Conservation (phyloP, 2,888 invertebrate species). For the Tetranychus piercei region DNA sequence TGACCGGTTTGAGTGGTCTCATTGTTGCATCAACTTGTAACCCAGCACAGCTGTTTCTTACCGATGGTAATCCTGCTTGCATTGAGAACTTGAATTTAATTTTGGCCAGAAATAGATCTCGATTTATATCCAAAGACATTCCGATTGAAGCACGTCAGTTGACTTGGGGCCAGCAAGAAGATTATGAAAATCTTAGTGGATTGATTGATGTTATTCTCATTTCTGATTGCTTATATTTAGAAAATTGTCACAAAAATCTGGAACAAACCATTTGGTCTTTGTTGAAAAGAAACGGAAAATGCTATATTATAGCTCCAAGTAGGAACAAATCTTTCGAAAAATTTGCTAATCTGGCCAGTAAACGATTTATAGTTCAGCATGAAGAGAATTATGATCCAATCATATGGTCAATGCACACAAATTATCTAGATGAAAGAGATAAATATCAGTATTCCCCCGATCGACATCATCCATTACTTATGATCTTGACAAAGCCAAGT, state of each 20-base stretch:
- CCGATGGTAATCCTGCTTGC: constrained; percentile 58
- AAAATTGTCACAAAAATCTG: constrained; percentile 48
- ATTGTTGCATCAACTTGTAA: constrained; percentile 47
- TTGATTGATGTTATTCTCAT: constrained; percentile 52
- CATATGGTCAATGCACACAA: constrained; percentile 47
- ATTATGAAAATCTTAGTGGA: constrained; percentile 31
- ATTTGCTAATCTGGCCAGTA: constrained; percentile 45
- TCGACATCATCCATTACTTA: neutral
- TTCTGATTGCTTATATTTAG: constrained; percentile 61
- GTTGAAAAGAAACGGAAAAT: constrained; percentile 44
- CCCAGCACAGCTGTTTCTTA: constrained; percentile 46
- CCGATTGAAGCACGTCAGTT: constrained; percentile 28
- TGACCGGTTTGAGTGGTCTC: constrained; percentile 61
- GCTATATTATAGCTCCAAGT: constrained; percentile 54
- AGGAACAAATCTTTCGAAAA: constrained; percentile 50
- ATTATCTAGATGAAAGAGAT: constrained; percentile 9
- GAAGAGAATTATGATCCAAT: constrained; percentile 44
- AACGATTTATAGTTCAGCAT: constrained; percentile 37
- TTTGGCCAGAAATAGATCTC: constrained; percentile 15
- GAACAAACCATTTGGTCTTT: constrained; percentile 48
- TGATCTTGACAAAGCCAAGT: neutral
- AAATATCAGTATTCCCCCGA: neutral
- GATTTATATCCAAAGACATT: constrained; percentile 10
- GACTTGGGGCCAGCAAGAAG: constrained; percentile 31
- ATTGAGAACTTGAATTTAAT: constrained; percentile 40